Conservation (phyloP, 2,797 vertebrate genomes). For the Esox lucius region DNA sequence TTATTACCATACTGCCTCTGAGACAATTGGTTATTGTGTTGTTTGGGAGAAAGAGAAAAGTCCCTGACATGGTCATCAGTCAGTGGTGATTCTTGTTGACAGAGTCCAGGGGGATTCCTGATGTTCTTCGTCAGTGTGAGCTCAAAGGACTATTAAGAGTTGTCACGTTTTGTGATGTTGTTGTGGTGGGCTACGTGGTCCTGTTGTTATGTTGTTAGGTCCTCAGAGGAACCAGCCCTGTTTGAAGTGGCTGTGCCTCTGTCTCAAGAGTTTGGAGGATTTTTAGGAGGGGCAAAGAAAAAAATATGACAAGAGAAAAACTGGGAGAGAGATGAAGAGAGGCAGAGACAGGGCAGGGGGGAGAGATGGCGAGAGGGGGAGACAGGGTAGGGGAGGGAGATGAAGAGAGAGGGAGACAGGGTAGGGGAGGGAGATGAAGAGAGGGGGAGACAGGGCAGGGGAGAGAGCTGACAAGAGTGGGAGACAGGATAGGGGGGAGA, state of each 20-base stretch:
- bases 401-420: too few relatives aligned
- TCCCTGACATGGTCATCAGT: background rate
- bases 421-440: too few relatives aligned
- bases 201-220: background rate
- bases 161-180: background rate
- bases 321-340: too few relatives aligned
- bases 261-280: background rate
- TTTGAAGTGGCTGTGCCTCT: background rate
- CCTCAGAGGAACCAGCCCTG: background rate
- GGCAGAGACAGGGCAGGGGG: too few relatives aligned
- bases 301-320: background rate
- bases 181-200: background rate
- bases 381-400: too few relatives aligned
- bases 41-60: constrained; percentile 16
- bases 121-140: background rate
- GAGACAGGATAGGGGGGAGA: too few relatives aligned
- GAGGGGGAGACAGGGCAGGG: too few relatives aligned
- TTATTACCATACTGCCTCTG: background rate
- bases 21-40: constrained; percentile 3
- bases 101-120: background rate
- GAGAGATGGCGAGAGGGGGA: too few relatives aligned
- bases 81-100: constrained; percentile 22
- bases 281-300: too few relatives aligned
- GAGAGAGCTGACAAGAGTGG: too few relatives aligned
- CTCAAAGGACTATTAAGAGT: background rate